A percentile compares a stretch with the other conserved stretches of the same genome.
phyloP scores from a whole-genome alignment of 2,797 vertebrate genomes.

The Dicrostonyx torquatus region DNA sequence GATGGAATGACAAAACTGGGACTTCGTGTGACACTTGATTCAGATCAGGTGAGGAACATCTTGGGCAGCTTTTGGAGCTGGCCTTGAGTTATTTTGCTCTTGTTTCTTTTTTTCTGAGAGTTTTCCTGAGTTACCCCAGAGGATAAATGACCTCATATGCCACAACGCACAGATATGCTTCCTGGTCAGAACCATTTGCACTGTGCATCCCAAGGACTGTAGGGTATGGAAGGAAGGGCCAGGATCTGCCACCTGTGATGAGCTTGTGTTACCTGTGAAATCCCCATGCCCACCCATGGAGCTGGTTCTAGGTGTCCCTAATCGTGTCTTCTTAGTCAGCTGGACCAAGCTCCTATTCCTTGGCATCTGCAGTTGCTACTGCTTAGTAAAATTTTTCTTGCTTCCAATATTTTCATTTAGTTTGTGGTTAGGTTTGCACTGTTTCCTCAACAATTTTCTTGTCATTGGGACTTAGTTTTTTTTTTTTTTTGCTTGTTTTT shows the following conservation, averaged over 20 bases:
- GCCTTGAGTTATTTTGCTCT: neutral
- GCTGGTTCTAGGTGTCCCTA: neutral
- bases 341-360: neutral
- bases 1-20: slow-evolving; percentile 98
- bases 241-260: neutral
- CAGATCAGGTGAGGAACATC: slow-evolving; percentile 91
- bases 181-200: neutral
- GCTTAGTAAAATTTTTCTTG: neutral
- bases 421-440: neutral
- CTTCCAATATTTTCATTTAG: neutral
- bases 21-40: slow-evolving; percentile 95
- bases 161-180: neutral
- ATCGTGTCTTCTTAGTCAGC: neutral
- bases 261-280: neutral
- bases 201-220: neutral
- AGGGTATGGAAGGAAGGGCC: neutral
- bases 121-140: neutral
- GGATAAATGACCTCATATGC: neutral
- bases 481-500: neutral
- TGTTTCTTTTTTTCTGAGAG: neutral
- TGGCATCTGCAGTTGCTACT: neutral
- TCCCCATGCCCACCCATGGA: neutral
- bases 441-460: neutral
- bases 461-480: neutral
- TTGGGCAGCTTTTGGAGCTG: neutral